A percentile compares a stretch with the other conserved stretches of the same genome.
Evolutionary conservation across 2,113 vertebrate genomes (phyloP).

Genomic region (Panurus biarmicus): DNA sequence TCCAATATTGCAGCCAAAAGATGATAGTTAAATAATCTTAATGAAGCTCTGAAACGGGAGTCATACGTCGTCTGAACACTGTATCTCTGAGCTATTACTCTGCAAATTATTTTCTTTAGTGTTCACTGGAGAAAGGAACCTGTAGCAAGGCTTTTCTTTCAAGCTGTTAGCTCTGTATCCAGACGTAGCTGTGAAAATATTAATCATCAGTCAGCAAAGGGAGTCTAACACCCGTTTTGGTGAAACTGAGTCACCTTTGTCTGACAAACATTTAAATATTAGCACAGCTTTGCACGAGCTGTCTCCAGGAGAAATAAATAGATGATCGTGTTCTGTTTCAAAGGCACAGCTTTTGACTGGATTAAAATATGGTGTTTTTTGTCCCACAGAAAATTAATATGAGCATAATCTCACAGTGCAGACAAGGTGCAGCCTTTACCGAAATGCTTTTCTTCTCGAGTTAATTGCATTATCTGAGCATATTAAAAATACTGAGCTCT

Average conservation of each 20-base stretch:
- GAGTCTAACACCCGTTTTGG: background rate
- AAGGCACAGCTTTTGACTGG: background rate
- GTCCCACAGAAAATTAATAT: background rate
- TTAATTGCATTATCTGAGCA: conserved; percentile 53
- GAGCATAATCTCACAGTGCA: background rate
- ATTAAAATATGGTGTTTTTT: background rate
- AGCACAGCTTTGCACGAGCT: background rate
- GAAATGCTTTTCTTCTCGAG: conserved; percentile 26
- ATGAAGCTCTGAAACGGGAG: background rate
- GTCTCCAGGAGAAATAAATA: conserved; percentile 8
- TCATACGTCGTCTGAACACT: background rate
- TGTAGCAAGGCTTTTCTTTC: background rate
- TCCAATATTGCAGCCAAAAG: background rate
- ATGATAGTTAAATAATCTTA: background rate
- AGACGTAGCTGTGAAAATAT: background rate
- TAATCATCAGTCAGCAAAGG: background rate
- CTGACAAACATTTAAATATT: conserved; percentile 4
- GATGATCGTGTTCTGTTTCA: background rate
- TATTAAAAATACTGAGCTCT: conserved; percentile 46
- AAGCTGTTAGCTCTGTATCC: background rate
- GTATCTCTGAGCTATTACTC: background rate
- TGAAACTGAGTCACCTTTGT: conserved; percentile 38
- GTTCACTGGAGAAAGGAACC: background rate
- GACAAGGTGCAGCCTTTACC: background rate
- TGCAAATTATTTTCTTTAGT: background rate